These are phyloP conservation scores for Diacarnus erythraeanus DNA, from an alignment of 37 sponge, comb jelly and placozoan species.

Conservation along the genomic window DNA sequence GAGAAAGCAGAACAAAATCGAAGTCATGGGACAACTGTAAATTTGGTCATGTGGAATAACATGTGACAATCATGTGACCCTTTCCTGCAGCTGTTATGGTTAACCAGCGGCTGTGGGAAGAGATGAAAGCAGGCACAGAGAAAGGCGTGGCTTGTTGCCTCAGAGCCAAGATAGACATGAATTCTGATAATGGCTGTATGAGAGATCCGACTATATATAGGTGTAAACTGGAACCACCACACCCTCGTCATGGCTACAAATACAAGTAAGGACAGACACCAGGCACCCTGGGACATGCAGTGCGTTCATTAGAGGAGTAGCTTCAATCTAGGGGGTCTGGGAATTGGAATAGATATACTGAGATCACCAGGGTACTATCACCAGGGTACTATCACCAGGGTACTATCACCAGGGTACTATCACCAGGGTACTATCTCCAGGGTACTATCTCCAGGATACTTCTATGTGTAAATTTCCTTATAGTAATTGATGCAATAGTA, in stretches of 20 bases:
- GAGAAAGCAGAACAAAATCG: conserved; percentile 78
- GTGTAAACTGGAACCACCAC: conserved; percentile 83
- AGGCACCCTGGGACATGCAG: not conserved
- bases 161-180: conserved; percentile 89
- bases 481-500: too few species aligned
- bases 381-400: too few species aligned
- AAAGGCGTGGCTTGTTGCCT: conserved; percentile 81
- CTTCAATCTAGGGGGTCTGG: too few species aligned
- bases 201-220: conserved; percentile 95
- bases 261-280: conserved; percentile 78
- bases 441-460: too few species aligned
- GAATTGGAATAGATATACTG: too few species aligned
- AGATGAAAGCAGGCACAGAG: conserved; percentile 88
- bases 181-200: conserved; percentile 91
- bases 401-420: too few species aligned
- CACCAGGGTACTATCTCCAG: too few species aligned
- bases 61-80: not conserved
- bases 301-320: too few species aligned
- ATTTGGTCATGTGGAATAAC: conserved; percentile 3
- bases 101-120: conserved; percentile 83
- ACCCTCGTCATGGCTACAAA: conserved; percentile 80
- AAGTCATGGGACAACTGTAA: conserved; percentile 74
- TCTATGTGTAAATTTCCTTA: not conserved
- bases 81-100: conserved; percentile 66
- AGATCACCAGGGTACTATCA: too few species aligned